Percentiles rank a stretch among this genome's conserved stretches.
Evolutionary conservation across 2,113 vertebrate species (phyloP).

Genomic region (Sturnira hondurensis): DNA sequence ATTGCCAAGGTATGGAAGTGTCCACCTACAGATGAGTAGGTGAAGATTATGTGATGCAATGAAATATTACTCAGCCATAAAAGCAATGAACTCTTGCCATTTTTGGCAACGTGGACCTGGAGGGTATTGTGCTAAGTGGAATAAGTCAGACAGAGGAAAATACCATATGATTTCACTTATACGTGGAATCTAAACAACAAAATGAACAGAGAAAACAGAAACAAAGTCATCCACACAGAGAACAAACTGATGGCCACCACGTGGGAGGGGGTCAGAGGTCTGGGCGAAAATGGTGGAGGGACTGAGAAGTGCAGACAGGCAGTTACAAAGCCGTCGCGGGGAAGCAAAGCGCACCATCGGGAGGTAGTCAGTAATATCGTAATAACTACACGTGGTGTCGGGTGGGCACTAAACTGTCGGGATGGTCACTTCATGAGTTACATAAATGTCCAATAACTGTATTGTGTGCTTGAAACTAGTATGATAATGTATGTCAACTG

Average conservation of each 20-base stretch:
- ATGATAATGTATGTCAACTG: neutral
- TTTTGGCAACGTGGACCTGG: neutral
- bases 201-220: neutral
- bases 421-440: neutral
- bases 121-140: neutral
- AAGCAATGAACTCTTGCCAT: neutral
- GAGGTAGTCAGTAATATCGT: neutral
- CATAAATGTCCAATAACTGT: neutral
- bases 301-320: neutral
- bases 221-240: neutral
- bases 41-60: neutral
- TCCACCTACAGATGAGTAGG: neutral
- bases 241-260: neutral
- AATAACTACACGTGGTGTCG: neutral
- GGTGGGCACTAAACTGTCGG: neutral
- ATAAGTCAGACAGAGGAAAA: neutral
- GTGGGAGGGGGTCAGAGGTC: neutral
- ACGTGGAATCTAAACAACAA: neutral
- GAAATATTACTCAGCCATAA: neutral
- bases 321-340: neutral
- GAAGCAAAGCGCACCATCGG: neutral
- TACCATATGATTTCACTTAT: neutral
- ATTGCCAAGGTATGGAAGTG: neutral
- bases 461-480: neutral
- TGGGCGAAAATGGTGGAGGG: neutral